Percentiles rank a stretch among this genome's conserved stretches.
These are phyloP conservation scores for Molossus alvarezi DNA, from an alignment of 2,797 vertebrate species.

Conservation along the genomic window DNA sequence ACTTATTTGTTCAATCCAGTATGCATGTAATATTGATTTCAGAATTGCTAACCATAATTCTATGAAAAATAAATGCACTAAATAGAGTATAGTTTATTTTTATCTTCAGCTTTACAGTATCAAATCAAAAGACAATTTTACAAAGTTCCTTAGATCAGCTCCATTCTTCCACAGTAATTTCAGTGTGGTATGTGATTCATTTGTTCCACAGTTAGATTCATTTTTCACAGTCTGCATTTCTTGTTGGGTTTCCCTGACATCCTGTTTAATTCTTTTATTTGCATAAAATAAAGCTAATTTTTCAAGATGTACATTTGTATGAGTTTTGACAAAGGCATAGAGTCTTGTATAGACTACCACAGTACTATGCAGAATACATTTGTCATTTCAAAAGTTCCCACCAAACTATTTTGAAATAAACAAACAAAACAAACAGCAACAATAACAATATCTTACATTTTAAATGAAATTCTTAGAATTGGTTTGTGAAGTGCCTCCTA, in stretches of 20 bases:
- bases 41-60: background rate
- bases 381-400: background rate
- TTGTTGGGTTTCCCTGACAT: background rate
- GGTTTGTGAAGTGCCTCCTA: background rate
- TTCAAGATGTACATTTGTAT: background rate
- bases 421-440: background rate
- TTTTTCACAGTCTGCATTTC: slow-evolving; percentile 35
- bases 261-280: slow-evolving; percentile 46
- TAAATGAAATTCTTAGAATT: background rate
- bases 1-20: background rate
- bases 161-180: background rate
- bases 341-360: background rate
- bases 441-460: background rate
- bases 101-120: slow-evolving; percentile 7
- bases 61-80: slow-evolving; percentile 47
- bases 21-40: background rate
- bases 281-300: background rate
- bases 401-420: background rate
- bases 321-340: slow-evolving; percentile 48
- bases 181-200: slow-evolving; percentile 20
- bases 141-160: slow-evolving; percentile 25
- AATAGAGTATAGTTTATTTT: background rate
- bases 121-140: slow-evolving; percentile 65
- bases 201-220: slow-evolving; percentile 44
- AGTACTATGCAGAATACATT: background rate